These are phyloP conservation scores for Lagria hirta DNA, from an alignment of 2,888 invertebrate species.

Conservation along the genomic window DNA sequence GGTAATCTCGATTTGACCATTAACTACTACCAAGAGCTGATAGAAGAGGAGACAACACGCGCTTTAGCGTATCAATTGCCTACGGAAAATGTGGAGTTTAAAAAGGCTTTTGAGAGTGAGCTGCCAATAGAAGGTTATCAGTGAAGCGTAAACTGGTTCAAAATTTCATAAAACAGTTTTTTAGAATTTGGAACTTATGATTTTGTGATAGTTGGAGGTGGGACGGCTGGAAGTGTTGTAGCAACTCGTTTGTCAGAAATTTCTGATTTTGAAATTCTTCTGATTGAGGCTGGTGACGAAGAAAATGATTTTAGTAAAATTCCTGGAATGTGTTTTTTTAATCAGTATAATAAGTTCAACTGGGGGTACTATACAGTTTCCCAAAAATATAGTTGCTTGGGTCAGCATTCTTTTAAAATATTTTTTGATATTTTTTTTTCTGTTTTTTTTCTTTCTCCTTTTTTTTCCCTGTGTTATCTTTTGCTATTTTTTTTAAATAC, in stretches of 20 bases:
- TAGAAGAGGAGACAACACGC: too few species aligned
- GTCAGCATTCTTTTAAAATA: too few species aligned
- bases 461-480: too few species aligned
- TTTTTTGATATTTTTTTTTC: too few species aligned
- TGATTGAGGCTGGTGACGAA: constrained; percentile 27
- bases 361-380: constrained; percentile 66
- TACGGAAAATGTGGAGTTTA: too few species aligned
- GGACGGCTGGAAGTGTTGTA: constrained; percentile 23
- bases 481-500: too few species aligned
- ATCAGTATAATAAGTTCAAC: constrained; percentile 80
- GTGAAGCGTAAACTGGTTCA: too few species aligned
- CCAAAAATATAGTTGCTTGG: constrained; percentile 19
- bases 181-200: constrained; percentile 15
- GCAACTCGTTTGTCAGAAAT: constrained; percentile 4
- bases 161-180: constrained; percentile 1
- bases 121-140: too few species aligned
- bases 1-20: too few species aligned
- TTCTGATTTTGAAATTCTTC: constrained; percentile 1
- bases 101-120: background rate
- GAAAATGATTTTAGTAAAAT: constrained; percentile 25
- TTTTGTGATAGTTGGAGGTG: constrained; percentile 27
- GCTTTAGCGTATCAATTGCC: too few species aligned
- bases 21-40: too few species aligned
- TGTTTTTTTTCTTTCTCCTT: too few species aligned
- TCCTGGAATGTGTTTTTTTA: constrained; percentile 61